A percentile compares a stretch with the other conserved stretches of the same genome.
Conservation (phyloP, 30 jellyfish, hydroid and myxozoan species). For the Haliclystus octoradiatus region DNA sequence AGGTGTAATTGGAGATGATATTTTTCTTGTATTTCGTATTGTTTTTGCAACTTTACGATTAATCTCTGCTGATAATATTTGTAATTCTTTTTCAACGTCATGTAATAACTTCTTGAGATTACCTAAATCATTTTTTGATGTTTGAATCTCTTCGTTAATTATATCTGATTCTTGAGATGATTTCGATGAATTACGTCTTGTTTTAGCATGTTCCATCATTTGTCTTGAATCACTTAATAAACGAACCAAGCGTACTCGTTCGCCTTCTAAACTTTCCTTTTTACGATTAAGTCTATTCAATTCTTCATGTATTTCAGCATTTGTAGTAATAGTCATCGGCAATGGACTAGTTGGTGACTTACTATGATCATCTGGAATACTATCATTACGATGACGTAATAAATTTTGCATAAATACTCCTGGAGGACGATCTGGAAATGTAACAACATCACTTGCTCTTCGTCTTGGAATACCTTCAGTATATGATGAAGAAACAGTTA, state of each 20-base stretch:
- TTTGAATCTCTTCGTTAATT: slow-evolving; percentile 26
- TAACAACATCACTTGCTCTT: neutral
- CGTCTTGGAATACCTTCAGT: neutral
- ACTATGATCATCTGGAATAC: neutral
- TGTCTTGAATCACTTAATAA: slow-evolving; percentile 33
- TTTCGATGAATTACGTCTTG: slow-evolving; percentile 13
- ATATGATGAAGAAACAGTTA: neutral
- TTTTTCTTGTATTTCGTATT: neutral
- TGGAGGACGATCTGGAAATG: neutral
- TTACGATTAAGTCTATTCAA: slow-evolving; percentile 14
- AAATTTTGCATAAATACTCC: neutral
- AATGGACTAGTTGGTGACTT: neutral
- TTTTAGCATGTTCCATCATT: slow-evolving; percentile 22
- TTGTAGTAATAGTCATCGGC: neutral
- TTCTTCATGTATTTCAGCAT: slow-evolving; percentile 23
- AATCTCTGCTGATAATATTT: slow-evolving; percentile 1
- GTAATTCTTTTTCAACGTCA: slow-evolving; percentile 47
- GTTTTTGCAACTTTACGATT: slow-evolving; percentile 11
- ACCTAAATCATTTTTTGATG: slow-evolving; percentile 38
- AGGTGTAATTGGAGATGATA: neutral
- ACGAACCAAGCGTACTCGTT: slow-evolving; percentile 24
- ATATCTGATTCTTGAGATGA: neutral
- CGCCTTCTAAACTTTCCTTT: slow-evolving; percentile 55
- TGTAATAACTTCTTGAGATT: slow-evolving; percentile 31
- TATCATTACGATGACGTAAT: neutral